Percentiles rank a stretch among this genome's conserved stretches.
phyloP scores from a whole-genome alignment of 2,888 invertebrate genomes.

The Neocrepidodera transversa region DNA sequence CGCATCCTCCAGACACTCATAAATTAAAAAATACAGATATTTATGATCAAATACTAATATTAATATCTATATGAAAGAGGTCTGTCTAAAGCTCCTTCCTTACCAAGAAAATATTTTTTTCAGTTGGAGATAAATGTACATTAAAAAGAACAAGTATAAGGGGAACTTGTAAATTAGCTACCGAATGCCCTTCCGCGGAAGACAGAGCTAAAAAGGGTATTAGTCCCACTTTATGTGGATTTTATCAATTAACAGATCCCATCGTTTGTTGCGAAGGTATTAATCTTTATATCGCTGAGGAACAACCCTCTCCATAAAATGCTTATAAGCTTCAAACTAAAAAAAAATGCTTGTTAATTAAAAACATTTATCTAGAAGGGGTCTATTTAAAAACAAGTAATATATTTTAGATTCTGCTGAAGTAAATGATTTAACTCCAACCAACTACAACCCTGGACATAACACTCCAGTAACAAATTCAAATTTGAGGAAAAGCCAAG shows the following conservation, averaged over 20 bases:
- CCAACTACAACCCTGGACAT: neutral
- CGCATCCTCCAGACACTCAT: too few species aligned
- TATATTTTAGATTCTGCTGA: constrained; percentile 3
- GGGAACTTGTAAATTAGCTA: constrained; percentile 50
- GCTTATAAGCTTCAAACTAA: too few species aligned
- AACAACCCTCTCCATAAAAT: too few species aligned
- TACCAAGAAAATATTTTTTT: too few species aligned
- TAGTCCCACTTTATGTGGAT: constrained; percentile 52
- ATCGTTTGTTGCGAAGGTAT: constrained; percentile 54
- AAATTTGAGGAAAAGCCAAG: constrained; percentile 47
- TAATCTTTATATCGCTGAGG: neutral
- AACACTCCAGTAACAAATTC: neutral
- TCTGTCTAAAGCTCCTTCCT: too few species aligned
- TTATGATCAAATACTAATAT: too few species aligned
- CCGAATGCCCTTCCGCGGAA: constrained; percentile 50
- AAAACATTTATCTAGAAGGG: too few species aligned
- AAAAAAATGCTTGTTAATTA: too few species aligned
- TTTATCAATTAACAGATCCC: constrained; percentile 46
- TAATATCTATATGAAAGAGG: too few species aligned
- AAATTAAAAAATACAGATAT: too few species aligned
- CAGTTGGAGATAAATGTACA: constrained; percentile 49
- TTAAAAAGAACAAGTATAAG: constrained; percentile 40
- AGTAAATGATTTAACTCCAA: neutral
- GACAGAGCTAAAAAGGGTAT: constrained; percentile 51
- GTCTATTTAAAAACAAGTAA: too few species aligned